phyloP scores from a whole-genome alignment of 2,113 vertebrate genomes.

The Ivindomyrus marchei region DNA sequence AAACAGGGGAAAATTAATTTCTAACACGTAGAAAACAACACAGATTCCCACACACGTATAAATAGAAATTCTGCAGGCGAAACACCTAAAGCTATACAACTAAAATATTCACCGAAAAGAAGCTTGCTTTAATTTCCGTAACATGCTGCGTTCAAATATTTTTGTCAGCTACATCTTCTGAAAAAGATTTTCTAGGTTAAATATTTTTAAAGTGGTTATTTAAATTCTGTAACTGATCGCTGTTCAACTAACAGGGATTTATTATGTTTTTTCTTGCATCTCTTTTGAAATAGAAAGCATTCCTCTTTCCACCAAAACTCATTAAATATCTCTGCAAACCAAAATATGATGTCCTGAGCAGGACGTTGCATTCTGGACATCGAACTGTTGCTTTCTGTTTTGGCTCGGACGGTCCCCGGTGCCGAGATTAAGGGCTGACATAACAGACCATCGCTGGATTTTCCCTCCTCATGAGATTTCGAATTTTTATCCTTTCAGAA shows the following conservation, averaged over 20 bases:
- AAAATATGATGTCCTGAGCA: slow-evolving; percentile 1
- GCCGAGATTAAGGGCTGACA: slow-evolving; percentile 15
- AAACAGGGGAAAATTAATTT: not conserved
- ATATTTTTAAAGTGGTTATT: not conserved
- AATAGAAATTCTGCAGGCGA: not conserved
- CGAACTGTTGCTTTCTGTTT: slow-evolving; percentile 55
- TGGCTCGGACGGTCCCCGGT: slow-evolving; percentile 27
- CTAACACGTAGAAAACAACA: not conserved
- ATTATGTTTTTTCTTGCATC: not conserved
- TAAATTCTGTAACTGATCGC: not conserved
- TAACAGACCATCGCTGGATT: slow-evolving; percentile 2
- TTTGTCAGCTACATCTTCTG: not conserved
- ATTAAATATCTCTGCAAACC: not conserved
- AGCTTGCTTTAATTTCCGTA: not conserved
- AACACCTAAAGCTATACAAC: not conserved
- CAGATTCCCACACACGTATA: not conserved
- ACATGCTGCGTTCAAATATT: not conserved
- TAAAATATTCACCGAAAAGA: not conserved
- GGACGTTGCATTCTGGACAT: slow-evolving; percentile 51
- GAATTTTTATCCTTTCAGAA: slow-evolving; percentile 6
- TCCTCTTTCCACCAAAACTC: not conserved
- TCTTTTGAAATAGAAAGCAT: not conserved
- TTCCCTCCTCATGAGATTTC: not conserved
- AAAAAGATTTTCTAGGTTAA: not conserved
- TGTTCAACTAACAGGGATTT: not conserved